Conservation (phyloP, 2,888 invertebrate genomes). For the Lasioglossum figueresi region DNA sequence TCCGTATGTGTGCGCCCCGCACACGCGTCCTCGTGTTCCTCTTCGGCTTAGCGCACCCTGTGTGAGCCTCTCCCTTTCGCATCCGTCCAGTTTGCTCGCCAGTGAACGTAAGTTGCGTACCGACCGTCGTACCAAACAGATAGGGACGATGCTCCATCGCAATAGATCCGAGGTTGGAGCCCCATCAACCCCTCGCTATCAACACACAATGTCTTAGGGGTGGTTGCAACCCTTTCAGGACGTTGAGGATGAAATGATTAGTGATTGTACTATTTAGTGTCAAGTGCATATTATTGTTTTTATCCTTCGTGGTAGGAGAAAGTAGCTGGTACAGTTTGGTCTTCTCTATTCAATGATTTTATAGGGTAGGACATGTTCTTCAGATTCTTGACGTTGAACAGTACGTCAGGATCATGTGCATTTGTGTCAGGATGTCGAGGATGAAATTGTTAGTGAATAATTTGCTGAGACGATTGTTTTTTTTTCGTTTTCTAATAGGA, state of each 20-base stretch:
- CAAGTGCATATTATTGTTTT: not conserved
- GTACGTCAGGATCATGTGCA: not conserved
- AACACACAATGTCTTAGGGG: not conserved
- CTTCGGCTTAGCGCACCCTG: conserved; percentile 23
- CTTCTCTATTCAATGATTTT: not conserved
- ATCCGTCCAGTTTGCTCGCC: conserved; percentile 1
- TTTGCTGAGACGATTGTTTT: not conserved
- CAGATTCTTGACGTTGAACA: not conserved
- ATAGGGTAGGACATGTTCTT: not conserved
- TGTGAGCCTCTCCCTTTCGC: conserved; percentile 1
- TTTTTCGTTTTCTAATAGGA: not conserved
- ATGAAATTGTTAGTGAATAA: not conserved
- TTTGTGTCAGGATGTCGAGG: not conserved
- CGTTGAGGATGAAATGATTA: not conserved
- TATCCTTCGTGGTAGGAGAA: not conserved
- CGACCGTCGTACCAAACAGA: not conserved
- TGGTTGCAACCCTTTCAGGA: not conserved
- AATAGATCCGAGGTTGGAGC: not conserved
- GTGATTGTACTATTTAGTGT: not conserved
- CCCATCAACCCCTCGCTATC: not conserved
- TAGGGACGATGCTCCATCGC: not conserved
- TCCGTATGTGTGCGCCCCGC: conserved; percentile 43
- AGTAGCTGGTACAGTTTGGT: not conserved
- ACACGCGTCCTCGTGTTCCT: conserved; percentile 35
- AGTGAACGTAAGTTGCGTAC: conserved; percentile 51